These are phyloP conservation scores for Odocoileus virginianus DNA, from an alignment of 2,113 vertebrate genomes.

Conservation along the genomic window DNA sequence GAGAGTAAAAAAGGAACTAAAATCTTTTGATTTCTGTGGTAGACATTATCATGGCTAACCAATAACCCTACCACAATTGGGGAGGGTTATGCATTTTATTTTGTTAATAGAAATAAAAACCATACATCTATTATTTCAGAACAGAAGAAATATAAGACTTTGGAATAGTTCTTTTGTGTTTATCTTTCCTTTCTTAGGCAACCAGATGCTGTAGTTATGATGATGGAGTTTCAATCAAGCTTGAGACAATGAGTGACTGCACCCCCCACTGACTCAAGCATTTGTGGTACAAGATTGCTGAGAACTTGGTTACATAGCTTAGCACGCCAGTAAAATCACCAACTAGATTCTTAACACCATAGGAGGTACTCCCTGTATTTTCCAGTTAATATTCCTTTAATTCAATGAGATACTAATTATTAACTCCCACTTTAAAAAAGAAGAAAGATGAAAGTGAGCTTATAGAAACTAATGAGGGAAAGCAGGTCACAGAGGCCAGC, in stretches of 20 bases:
- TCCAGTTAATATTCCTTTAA: neutral
- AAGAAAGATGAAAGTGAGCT: neutral
- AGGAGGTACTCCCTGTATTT: neutral
- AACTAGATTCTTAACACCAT: neutral
- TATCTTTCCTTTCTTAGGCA: neutral
- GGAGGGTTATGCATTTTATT: neutral
- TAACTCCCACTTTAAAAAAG: neutral
- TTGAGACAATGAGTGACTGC: neutral
- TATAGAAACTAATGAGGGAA: neutral
- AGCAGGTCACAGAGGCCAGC: neutral
- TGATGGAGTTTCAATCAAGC: rapidly evolving
- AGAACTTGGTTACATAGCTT: neutral
- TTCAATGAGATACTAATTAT: neutral
- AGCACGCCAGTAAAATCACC: neutral
- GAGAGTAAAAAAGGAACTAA: neutral
- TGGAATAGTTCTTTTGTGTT: neutral
- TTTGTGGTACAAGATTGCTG: neutral
- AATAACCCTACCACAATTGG: neutral
- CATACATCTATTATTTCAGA: neutral
- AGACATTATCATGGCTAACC: neutral
- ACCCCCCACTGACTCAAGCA: neutral
- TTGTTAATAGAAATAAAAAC: neutral
- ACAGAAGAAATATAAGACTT: neutral
- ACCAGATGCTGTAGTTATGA: neutral
- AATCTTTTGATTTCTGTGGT: neutral